phyloP scores from a whole-genome alignment of 2,888 invertebrate species.

The Chelonus formosanus region DNA sequence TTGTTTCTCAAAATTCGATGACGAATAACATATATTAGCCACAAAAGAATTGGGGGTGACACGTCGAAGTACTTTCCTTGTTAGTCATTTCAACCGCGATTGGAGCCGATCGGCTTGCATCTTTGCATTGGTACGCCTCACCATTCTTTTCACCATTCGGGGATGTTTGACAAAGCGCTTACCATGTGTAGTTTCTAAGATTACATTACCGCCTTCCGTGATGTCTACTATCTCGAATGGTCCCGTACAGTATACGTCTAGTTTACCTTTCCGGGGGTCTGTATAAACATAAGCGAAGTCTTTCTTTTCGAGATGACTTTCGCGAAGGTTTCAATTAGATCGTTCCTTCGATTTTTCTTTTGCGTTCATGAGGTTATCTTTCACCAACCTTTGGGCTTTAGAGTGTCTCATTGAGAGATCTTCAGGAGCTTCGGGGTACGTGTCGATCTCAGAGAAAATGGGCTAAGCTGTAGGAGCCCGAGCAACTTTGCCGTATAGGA shows the following conservation, averaged over 20 bases:
- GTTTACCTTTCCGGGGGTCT: constrained; percentile 18
- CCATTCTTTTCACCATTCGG: not conserved
- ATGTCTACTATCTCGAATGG: constrained; percentile 24
- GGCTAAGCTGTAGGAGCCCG: constrained; percentile 9
- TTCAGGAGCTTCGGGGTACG: not conserved
- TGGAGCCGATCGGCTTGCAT: too few relatives aligned
- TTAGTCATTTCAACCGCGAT: too few relatives aligned
- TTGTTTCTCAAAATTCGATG: too few relatives aligned
- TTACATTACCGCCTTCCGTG: not conserved
- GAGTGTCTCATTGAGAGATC: not conserved
- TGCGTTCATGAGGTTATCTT: not conserved
- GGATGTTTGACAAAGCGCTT: constrained; percentile 7
- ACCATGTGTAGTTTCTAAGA: constrained; percentile 7
- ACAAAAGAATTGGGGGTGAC: too few relatives aligned
- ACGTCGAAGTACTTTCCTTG: too few relatives aligned
- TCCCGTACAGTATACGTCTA: constrained; percentile 1
- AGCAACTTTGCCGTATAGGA: too few relatives aligned
- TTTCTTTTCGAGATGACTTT: not conserved
- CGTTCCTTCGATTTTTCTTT: constrained; percentile 15
- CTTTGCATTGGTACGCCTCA: too few relatives aligned
- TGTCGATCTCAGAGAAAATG: not conserved
- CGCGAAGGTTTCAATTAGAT: constrained; percentile 5
- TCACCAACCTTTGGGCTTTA: not conserved
- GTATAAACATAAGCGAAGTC: constrained; percentile 13
- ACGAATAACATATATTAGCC: too few relatives aligned